Evolutionary conservation across 2,113 vertebrate species (phyloP).

Genomic region (Chaetops frenatus): DNA sequence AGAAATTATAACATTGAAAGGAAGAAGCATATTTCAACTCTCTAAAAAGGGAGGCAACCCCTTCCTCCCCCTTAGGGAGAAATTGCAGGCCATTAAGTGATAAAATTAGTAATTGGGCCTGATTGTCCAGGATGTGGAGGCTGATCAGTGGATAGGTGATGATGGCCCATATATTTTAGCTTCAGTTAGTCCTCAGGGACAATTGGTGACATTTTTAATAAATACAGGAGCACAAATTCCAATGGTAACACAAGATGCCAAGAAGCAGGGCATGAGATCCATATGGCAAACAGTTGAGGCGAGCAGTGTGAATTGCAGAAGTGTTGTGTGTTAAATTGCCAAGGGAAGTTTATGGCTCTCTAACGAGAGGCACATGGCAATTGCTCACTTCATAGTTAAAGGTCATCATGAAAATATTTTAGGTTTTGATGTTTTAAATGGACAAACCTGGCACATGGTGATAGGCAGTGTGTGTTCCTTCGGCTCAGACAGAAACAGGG

Average conservation of each 20-base stretch:
- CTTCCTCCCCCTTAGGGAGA: neutral
- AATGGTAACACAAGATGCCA: neutral
- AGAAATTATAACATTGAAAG: neutral
- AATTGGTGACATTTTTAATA: neutral
- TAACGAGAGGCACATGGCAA: neutral
- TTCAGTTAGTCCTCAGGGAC: neutral
- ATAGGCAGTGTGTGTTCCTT: neutral
- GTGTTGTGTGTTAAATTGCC: neutral
- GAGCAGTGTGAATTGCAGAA: neutral
- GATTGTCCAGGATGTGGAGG: neutral
- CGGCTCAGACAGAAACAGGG: neutral
- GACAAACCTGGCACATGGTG: neutral
- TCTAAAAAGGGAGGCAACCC: neutral
- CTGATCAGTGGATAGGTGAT: neutral
- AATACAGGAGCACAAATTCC: neutral
- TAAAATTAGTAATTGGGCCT: neutral
- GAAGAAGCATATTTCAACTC: neutral
- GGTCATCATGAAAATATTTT: neutral
- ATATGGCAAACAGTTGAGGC: neutral
- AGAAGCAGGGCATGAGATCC: neutral
- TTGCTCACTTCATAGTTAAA: neutral
- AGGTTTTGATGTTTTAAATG: neutral
- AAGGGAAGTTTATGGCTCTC: neutral
- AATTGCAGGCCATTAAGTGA: neutral
- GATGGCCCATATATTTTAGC: neutral